Percentiles rank a stretch among this genome's conserved stretches.
Evolutionary conservation across 1,140 invertebrate species (phyloP).

Genomic region (Drosophila auraria): DNA sequence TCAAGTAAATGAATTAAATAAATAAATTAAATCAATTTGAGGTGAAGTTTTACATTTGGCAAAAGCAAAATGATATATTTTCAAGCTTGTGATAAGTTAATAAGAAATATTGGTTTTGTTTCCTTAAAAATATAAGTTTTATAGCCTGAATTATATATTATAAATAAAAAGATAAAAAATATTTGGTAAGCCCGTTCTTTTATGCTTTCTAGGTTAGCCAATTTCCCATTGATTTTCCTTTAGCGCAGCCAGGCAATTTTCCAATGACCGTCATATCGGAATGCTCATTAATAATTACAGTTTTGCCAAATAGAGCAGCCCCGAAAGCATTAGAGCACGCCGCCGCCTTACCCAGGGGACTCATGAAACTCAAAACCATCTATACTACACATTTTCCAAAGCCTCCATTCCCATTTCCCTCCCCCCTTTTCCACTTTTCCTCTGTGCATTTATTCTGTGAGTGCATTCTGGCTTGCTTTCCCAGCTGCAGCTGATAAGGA

Average conservation of each 20-base stretch:
- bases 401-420: too few relatives aligned
- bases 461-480: constrained; percentile 11
- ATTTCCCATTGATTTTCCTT: background rate
- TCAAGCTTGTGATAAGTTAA: background rate
- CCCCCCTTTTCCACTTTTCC: background rate
- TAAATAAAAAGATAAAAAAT: too few relatives aligned
- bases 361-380: constrained; percentile 55
- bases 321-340: constrained; percentile 12
- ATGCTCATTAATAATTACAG: constrained; percentile 46
- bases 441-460: constrained; percentile 6
- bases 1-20: constrained; percentile 15
- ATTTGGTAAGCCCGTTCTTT: too few relatives aligned
- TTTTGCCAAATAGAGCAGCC: constrained; percentile 10
- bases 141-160: too few relatives aligned
- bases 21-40: background rate
- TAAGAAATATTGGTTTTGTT: too few relatives aligned
- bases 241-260: background rate
- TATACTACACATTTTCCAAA: constrained; percentile 16
- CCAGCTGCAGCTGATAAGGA: constrained; percentile 61
- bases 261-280: constrained; percentile 10
- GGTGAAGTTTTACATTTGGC: too few relatives aligned
- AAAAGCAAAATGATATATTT: too few relatives aligned
- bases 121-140: too few relatives aligned
- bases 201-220: too few relatives aligned
- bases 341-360: constrained; percentile 15